phyloP scores from a whole-genome alignment of 2,888 invertebrate species.

The Argyresthia goedartella region DNA sequence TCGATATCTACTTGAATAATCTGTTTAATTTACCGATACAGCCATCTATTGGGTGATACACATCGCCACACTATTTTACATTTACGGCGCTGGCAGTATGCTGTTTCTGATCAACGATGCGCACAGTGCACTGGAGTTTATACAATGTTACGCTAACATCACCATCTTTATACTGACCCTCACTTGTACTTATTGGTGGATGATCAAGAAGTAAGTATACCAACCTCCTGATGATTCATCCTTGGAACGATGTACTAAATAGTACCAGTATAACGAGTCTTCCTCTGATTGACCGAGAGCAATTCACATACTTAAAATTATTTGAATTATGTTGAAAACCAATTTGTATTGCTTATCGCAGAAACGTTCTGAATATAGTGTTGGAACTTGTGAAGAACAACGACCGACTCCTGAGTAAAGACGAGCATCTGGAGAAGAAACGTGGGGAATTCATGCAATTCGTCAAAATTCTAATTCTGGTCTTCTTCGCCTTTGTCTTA shows the following conservation, averaged over 20 bases:
- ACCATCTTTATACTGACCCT: constrained; percentile 29
- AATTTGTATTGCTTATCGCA: constrained; percentile 12
- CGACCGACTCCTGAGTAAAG: constrained; percentile 22
- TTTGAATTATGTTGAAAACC: not conserved
- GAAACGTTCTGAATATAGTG: constrained; percentile 22
- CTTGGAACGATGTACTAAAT: not conserved
- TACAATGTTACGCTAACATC: constrained; percentile 42
- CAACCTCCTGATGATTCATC: not conserved
- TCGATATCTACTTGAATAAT: too few species aligned
- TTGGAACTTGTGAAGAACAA: constrained; percentile 24
- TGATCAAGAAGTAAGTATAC: constrained; percentile 30
- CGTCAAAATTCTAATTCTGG: constrained; percentile 32
- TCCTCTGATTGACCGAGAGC: not conserved
- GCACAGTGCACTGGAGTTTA: constrained; percentile 24
- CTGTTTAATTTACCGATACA: constrained; percentile 13
- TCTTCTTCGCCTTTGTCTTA: constrained; percentile 31
- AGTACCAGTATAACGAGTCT: not conserved
- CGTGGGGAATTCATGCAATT: constrained; percentile 25
- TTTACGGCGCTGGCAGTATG: constrained; percentile 33
- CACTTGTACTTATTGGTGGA: constrained; percentile 43
- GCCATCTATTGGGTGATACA: constrained; percentile 41
- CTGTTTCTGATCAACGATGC: constrained; percentile 35
- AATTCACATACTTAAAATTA: not conserved
- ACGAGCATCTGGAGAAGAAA: constrained; percentile 18
- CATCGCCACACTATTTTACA: constrained; percentile 29